A percentile compares a stretch with the other conserved stretches of the same genome.
These are phyloP conservation scores for Hemistola chrysoprasaria DNA, from an alignment of 2,888 invertebrate species.

Conservation along the genomic window DNA sequence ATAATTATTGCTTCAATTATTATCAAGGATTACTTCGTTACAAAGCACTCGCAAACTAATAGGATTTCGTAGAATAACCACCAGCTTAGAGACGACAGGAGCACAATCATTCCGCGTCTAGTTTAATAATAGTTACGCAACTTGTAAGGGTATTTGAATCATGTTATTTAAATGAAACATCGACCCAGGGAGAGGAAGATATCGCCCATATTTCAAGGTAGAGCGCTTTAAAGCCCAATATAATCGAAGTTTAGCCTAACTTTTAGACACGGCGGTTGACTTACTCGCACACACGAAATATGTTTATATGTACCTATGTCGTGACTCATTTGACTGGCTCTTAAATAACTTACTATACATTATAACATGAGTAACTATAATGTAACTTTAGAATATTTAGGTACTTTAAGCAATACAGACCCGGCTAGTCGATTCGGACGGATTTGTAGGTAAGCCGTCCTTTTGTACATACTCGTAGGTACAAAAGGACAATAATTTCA, in stretches of 20 bases:
- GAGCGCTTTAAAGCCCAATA: slow-evolving; percentile 52
- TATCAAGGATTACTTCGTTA: slow-evolving; percentile 3
- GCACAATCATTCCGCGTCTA: slow-evolving; percentile 27
- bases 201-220: slow-evolving; percentile 68
- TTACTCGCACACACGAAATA: slow-evolving; percentile 44
- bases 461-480: too few species aligned
- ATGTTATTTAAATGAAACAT: slow-evolving; percentile 46
- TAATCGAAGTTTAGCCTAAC: slow-evolving; percentile 63
- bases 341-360: background rate
- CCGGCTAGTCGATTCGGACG: too few species aligned
- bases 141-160: slow-evolving; percentile 42
- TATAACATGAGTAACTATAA: too few species aligned
- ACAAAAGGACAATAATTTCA: too few species aligned
- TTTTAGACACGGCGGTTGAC: slow-evolving; percentile 55
- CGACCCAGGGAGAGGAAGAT: slow-evolving; percentile 37
- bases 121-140: slow-evolving; percentile 32
- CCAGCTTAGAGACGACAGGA: slow-evolving; percentile 18
- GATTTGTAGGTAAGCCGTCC: too few species aligned
- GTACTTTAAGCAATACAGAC: too few species aligned
- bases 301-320: slow-evolving; percentile 16
- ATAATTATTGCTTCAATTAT: slow-evolving; percentile 7
- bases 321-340: slow-evolving; percentile 9
- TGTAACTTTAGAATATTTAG: too few species aligned
- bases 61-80: slow-evolving; percentile 21
- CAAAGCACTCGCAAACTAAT: slow-evolving; percentile 15